These are phyloP conservation scores for Peromyscus polionotus DNA, from an alignment of 2,113 vertebrate genomes.

Conservation along the genomic window DNA sequence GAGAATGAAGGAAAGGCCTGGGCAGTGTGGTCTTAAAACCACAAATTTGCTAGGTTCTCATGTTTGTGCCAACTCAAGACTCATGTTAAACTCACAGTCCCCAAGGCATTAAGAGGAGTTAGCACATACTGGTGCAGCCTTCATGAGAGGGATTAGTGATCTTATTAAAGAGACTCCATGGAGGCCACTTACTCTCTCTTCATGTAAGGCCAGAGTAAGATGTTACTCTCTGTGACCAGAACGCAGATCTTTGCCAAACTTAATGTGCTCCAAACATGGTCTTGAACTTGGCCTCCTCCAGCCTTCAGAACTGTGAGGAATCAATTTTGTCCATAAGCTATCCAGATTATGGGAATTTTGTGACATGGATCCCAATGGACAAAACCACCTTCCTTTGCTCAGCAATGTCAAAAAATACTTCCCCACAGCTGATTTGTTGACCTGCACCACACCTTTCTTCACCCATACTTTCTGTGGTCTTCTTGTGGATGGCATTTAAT, in stretches of 20 bases:
- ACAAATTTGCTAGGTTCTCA: not conserved
- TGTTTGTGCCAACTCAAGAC: not conserved
- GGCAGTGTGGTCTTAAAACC: not conserved
- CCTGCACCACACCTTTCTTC: not conserved
- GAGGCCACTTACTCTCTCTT: not conserved
- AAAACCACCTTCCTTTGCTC: not conserved
- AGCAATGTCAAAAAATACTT: too few relatives aligned
- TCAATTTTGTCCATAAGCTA: too few relatives aligned
- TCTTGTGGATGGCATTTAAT: accelerated
- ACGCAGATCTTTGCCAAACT: not conserved
- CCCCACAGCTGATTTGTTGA: accelerated
- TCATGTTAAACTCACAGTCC: not conserved
- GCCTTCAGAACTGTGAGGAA: not conserved
- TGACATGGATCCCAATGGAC: not conserved
- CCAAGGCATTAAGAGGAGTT: not conserved
- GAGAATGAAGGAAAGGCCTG: not conserved
- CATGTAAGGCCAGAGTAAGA: not conserved
- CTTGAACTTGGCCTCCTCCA: not conserved
- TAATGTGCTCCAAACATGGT: not conserved
- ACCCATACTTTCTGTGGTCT: not conserved
- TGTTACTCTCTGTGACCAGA: not conserved
- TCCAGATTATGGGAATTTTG: not conserved
- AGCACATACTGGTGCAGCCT: not conserved
- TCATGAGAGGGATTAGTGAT: not conserved
- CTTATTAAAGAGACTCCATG: not conserved